Base-by-base conservation (phyloP, 2,888 invertebrate species). In the Ferrisia virgata region DNA sequence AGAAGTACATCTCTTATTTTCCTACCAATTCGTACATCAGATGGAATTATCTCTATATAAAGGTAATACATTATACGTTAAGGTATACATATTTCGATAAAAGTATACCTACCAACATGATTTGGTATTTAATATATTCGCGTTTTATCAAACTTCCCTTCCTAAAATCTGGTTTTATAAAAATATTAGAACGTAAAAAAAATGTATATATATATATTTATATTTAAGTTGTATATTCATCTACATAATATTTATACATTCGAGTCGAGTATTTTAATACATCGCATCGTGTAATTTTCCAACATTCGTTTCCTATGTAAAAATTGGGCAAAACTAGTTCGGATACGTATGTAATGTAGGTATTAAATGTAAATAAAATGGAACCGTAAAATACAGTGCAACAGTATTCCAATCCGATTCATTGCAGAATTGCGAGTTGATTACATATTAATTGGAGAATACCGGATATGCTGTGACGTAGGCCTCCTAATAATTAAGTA, bases 401-500 rank as follows among this genome's bases (percentile, higher is more conserved):
- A 64, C 25, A 64, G n/a, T n/a, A 28, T 64, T 64, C 13, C 28
- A 64, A n/a, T 11, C 22, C 28, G 11, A 64, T 28, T 64, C 58
- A n/a, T 64, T 25, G 28, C 28, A 25, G 25, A 64, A 64, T 64
- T 28, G 11, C 58, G 58, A 64, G 58, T 64, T 64, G 58, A 64
- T 64, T 64, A 64, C 58, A 28, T 28, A 64, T 64, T 64, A 64
- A 64, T 64, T 13, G 58, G 25, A 64, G 58, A 64, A 64, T 64
- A 64, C 58, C 58, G 58, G 58, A 64, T 64, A 64, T 64, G 58
- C 28, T 11, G 25, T 64, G 58, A 64, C 58, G 58, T 64, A 64
- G n/a, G n/a, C n/a, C n/a, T n/a, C n/a, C 58, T 64, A 64, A 64
- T 64, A 64, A 64, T 64, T 64, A 64, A 64, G 58, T 64, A 64